Percentiles rank a stretch among this genome's conserved stretches.
phyloP scores from a whole-genome alignment of 23 tunicate species.

The Oikopleura vanhoeffeni region DNA sequence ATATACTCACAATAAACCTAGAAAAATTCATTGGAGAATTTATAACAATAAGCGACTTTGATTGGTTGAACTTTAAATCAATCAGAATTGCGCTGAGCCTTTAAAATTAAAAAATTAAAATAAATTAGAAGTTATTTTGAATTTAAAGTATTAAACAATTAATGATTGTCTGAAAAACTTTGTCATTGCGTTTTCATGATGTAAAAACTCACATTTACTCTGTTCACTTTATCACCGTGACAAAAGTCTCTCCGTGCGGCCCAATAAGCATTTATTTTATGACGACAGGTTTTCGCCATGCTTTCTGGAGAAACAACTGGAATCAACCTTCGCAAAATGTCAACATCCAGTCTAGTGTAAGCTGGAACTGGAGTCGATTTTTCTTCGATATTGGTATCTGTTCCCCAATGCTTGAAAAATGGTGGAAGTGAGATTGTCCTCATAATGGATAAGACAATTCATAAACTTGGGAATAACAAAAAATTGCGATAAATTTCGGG shows the following conservation, averaged over 20 bases:
- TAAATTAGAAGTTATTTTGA: neutral
- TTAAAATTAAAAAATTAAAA: neutral
- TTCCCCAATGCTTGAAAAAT: constrained; percentile 3
- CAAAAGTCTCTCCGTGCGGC: constrained; percentile 8
- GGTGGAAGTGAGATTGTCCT: neutral
- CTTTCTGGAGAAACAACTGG: neutral
- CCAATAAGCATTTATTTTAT: neutral
- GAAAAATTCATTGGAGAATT: neutral
- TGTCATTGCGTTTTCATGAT: no score
- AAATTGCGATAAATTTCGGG: no score
- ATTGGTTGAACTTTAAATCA: no score
- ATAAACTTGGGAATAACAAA: no score
- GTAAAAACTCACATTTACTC: neutral
- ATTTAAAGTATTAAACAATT: no score
- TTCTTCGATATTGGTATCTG: neutral
- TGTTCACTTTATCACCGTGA: neutral
- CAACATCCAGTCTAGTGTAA: neutral
- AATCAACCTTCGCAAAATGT: neutral
- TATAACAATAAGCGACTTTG: neutral
- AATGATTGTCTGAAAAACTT: no score
- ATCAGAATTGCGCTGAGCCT: no score
- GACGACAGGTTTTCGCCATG: neutral
- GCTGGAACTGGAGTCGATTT: neutral
- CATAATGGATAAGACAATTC: no score
- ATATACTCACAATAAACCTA: no score